phyloP scores from a whole-genome alignment of 2,113 vertebrate genomes.

The Centropus bengalensis region DNA sequence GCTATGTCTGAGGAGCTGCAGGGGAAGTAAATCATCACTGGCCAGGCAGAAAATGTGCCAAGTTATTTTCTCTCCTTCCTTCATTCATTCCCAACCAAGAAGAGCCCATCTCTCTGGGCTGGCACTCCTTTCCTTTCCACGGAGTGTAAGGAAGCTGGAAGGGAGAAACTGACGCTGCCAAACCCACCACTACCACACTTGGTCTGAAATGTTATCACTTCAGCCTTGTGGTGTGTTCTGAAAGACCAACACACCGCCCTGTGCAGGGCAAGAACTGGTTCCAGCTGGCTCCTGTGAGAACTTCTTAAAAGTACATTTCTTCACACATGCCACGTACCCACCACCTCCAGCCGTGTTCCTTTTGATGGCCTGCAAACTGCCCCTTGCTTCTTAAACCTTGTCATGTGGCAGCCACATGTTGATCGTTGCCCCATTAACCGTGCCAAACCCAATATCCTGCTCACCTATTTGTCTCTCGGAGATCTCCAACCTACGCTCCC shows the following conservation, averaged over 20 bases:
- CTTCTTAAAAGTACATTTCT: conserved; percentile 54
- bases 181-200: neutral
- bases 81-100: neutral
- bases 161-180: neutral
- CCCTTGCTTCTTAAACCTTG: conserved; percentile 29
- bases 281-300: neutral
- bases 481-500: neutral
- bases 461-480: conserved; percentile 39
- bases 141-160: neutral
- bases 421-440: neutral
- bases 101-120: neutral
- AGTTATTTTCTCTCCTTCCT: neutral
- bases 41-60: neutral
- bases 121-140: neutral
- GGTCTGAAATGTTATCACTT: neutral
- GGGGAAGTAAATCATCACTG: neutral
- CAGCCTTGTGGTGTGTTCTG: neutral
- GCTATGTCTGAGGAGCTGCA: neutral
- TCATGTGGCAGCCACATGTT: conserved; percentile 59
- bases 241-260: neutral
- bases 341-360: conserved; percentile 55
- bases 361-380: neutral
- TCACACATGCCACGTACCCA: conserved; percentile 56
- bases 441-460: conserved; percentile 16
- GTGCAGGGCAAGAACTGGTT: neutral